These are phyloP conservation scores for Alectoris magna DNA, from an alignment of 2,797 vertebrate species.

Conservation along the genomic window DNA sequence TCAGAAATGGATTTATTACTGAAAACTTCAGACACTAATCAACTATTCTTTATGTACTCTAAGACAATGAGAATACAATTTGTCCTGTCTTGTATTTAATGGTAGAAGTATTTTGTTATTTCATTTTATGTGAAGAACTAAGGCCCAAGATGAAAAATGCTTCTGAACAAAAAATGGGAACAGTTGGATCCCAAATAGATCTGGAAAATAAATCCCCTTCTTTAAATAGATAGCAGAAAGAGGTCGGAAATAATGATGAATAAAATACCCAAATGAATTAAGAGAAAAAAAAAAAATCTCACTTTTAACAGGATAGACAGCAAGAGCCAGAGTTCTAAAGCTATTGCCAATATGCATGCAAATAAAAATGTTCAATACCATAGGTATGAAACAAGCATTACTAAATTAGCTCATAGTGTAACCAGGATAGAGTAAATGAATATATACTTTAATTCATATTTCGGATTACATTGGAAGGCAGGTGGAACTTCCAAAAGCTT, in stretches of 20 bases:
- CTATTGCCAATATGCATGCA: not conserved
- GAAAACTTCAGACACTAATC: not conserved
- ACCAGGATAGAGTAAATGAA: not conserved
- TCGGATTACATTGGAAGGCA: not conserved
- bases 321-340: not conserved
- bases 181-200: not conserved
- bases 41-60: not conserved
- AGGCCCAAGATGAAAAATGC: not conserved
- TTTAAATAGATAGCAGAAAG: not conserved
- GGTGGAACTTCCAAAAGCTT: not conserved
- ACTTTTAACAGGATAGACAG: not conserved
- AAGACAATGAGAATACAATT: not conserved
- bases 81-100: accelerated
- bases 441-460: not conserved
- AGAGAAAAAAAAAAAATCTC: not conserved
- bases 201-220: not conserved
- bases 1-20: not conserved
- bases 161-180: not conserved
- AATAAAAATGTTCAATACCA: not conserved
- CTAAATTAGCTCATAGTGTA: not conserved
- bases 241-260: not conserved
- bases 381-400: not conserved
- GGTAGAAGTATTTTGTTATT: not conserved
- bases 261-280: not conserved
- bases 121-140: not conserved